Conservation (phyloP, 2,113 vertebrate species). For the Bungarus multicinctus region DNA sequence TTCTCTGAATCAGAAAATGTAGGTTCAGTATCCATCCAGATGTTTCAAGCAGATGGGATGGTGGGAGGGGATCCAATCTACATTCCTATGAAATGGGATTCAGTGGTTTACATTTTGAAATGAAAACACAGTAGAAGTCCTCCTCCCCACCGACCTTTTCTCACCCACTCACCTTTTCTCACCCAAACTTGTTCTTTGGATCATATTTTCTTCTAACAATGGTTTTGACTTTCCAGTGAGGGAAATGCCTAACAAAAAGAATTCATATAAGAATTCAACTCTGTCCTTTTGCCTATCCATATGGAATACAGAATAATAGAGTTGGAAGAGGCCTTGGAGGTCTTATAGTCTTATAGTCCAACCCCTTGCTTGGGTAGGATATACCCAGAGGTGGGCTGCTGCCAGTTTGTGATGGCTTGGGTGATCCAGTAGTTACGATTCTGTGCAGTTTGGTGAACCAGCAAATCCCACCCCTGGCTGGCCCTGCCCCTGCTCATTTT, state of each 20-base stretch:
- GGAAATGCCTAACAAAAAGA: background rate
- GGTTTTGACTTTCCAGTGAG: background rate
- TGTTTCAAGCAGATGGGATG: background rate
- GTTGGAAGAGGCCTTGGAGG: background rate
- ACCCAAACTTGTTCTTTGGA: background rate
- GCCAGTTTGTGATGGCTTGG: too few species aligned
- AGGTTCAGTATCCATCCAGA: accelerated
- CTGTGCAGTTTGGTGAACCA: too few species aligned
- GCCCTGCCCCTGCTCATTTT: too few species aligned
- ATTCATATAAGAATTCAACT: background rate
- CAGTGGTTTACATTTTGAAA: background rate
- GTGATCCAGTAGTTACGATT: too few species aligned
- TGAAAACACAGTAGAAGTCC: background rate
- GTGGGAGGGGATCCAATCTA: slow-evolving; percentile 21
- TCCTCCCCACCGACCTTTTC: background rate
- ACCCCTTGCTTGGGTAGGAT: background rate
- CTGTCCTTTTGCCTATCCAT: background rate
- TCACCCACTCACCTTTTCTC: background rate
- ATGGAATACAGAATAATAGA: background rate
- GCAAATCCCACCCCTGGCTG: too few species aligned
- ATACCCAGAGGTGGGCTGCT: too few species aligned
- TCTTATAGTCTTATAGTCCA: background rate
- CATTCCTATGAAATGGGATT: slow-evolving; percentile 32
- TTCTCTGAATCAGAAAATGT: background rate
- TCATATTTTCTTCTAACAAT: background rate